Conservation (phyloP, 2,113 vertebrate species). For the Pelmatolapia mariae region DNA sequence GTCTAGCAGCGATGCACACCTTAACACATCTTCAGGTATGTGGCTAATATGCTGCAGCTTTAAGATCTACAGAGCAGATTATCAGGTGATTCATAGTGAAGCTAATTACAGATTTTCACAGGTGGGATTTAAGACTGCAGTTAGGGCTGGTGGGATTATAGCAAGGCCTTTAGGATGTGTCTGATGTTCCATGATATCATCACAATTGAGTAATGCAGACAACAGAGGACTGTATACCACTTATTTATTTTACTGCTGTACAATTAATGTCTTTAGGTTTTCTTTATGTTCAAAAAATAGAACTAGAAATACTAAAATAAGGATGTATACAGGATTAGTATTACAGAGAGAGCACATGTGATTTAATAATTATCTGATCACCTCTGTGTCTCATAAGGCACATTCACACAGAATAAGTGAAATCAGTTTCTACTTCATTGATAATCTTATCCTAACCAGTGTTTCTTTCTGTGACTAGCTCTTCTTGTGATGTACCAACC, state of each 20-base stretch:
- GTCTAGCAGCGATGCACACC: constrained; percentile 83
- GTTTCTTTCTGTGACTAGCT: neutral
- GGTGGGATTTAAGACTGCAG: neutral
- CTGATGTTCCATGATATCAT: neutral
- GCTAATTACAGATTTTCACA: neutral
- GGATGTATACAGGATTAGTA: neutral
- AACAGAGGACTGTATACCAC: neutral
- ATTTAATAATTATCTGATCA: neutral
- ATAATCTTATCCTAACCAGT: neutral
- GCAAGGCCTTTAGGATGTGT: neutral
- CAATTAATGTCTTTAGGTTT: neutral
- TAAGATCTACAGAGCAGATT: neutral
- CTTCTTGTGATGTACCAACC: neutral
- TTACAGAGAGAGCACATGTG: neutral
- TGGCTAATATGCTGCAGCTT: neutral
- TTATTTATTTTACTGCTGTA: neutral
- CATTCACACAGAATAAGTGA: neutral
- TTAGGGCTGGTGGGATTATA: neutral
- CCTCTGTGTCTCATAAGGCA: neutral
- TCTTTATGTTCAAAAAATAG: neutral
- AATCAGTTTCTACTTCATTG: neutral
- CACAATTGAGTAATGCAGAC: neutral
- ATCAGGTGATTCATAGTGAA: neutral
- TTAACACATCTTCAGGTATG: constrained; percentile 82
- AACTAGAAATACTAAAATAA: neutral